Evolutionary conservation across 2,113 vertebrate genomes (phyloP), one percentile per base, ranked within the genome.

Genomic region (Callorhinus ursinus): DNA sequence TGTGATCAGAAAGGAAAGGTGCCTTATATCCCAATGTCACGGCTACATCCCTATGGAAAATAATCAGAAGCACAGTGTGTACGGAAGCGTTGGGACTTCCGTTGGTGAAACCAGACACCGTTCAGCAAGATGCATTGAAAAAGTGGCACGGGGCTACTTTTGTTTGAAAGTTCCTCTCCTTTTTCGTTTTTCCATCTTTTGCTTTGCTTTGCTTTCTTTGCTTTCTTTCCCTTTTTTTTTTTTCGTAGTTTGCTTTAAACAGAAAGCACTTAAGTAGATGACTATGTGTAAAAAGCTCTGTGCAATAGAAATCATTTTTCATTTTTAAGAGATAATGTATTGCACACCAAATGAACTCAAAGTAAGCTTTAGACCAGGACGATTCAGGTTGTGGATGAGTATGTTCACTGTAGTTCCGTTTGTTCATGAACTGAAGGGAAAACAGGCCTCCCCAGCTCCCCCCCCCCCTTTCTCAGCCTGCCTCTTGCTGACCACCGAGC

Each of bases 1-100:
- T 98, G 63, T 98, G 83, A 97, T 97, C 97, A 98, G 98, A 98
- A 99, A 99, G 98, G 97, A 97, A 98, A 98, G 97, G 98, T 98
- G 98, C 98, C 98, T 98, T 99, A 98, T 98, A 98, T 96, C 97
- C 96, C 97, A 79, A 96, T 98, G 97, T 98, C 98, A 89, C 15
- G 95, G 96, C 94, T 90, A 67, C 96, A 82, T 81, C 96, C 95
- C 98, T 0, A 12, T 91, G 97, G 97, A 98, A 98, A 98, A 82
- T 93, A 96, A 97, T 86, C 97, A 97, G 94, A 98, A 99, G 98
- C 98, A 99, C 98, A 98, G 98, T 84, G 94, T 96, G 93, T 95
- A 31, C 76, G 71, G 97, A 84, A 83, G 89, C 63, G 0, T 82
- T 79, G 96, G 96, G 85, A 85, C 96, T 97, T 95, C 90, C 85